Conservation (phyloP, 1,140 invertebrate genomes). For the Drosophila bocki region DNA sequence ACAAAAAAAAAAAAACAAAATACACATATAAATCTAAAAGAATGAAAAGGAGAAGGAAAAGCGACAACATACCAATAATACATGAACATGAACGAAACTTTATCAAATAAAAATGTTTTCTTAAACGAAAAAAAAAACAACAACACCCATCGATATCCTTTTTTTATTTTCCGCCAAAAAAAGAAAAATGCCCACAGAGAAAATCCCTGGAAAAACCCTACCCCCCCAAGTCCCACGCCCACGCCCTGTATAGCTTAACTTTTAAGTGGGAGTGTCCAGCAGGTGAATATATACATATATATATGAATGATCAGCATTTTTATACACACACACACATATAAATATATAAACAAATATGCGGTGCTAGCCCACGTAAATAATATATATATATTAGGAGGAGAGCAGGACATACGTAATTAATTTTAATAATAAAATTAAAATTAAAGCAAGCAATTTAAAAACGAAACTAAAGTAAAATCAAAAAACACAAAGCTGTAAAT, state of each 20-base stretch:
- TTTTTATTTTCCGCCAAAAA: constrained; percentile 47
- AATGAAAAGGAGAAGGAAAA: constrained; percentile 24
- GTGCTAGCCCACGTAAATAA: constrained; percentile 70
- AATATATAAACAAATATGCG: constrained; percentile 61
- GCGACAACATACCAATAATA: constrained; percentile 77
- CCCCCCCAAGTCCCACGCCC: not conserved
- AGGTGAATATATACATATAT: constrained; percentile 20
- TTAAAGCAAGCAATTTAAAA: constrained; percentile 9
- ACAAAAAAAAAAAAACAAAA: constrained; percentile 31
- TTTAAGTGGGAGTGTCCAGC: constrained; percentile 7
- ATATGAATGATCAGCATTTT: constrained; percentile 57
- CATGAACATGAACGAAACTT: constrained; percentile 78
- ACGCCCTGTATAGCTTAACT: constrained; percentile 33
- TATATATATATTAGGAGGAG: constrained; percentile 33
- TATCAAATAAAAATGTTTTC: constrained; percentile 80
- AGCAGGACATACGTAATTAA: constrained; percentile 77
- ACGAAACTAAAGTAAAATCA: constrained; percentile 24
- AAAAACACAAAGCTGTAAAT: constrained; percentile 50
- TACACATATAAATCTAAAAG: constrained; percentile 57
- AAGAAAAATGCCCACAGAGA: constrained; percentile 34
- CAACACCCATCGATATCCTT: constrained; percentile 64
- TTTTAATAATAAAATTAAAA: constrained; percentile 52
- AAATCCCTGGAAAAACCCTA: constrained; percentile 28
- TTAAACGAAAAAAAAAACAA: constrained; percentile 66
- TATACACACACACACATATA: constrained; percentile 41